Conservation (phyloP, 2,888 invertebrate genomes). For the Aporophyla lueneburgensis region DNA sequence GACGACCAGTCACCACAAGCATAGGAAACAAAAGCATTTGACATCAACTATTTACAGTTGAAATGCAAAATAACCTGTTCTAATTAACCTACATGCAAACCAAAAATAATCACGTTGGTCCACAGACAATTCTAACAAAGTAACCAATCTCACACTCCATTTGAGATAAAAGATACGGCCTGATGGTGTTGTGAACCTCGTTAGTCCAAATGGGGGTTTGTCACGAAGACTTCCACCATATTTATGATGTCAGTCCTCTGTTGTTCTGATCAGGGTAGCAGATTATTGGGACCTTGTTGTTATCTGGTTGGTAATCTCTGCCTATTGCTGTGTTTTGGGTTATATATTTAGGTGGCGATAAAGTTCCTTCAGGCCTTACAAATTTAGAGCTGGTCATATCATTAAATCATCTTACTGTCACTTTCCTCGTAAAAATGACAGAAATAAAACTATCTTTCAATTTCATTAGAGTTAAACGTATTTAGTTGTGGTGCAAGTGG, state of each 20-base stretch:
- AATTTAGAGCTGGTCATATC: too few relatives aligned
- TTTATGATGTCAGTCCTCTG: constrained; percentile 73
- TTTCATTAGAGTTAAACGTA: background rate
- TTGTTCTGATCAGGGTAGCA: constrained; percentile 65
- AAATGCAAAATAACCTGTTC: constrained; percentile 9
- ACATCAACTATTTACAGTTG: background rate
- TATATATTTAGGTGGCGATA: background rate
- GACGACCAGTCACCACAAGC: background rate
- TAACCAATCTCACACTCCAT: constrained; percentile 67
- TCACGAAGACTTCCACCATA: constrained; percentile 73
- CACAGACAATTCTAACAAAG: constrained; percentile 37
- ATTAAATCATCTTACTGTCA: too few relatives aligned
- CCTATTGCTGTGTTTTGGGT: constrained; percentile 19
- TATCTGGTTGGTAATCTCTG: constrained; percentile 57
- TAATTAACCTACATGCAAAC: constrained; percentile 48
- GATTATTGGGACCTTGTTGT: constrained; percentile 63
- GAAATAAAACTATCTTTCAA: too few relatives aligned
- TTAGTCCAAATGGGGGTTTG: constrained; percentile 75
- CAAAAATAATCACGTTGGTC: constrained; percentile 39
- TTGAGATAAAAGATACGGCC: constrained; percentile 70
- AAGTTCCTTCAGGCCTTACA: background rate
- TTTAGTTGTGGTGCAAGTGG: too few relatives aligned
- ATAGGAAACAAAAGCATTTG: background rate
- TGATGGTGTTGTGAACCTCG: constrained; percentile 68
- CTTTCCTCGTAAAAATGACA: too few relatives aligned